A percentile compares a stretch with the other conserved stretches of the same genome.
These are phyloP conservation scores for Orius laevigatus DNA, from an alignment of 1,140 invertebrate genomes.

Conservation along the genomic window DNA sequence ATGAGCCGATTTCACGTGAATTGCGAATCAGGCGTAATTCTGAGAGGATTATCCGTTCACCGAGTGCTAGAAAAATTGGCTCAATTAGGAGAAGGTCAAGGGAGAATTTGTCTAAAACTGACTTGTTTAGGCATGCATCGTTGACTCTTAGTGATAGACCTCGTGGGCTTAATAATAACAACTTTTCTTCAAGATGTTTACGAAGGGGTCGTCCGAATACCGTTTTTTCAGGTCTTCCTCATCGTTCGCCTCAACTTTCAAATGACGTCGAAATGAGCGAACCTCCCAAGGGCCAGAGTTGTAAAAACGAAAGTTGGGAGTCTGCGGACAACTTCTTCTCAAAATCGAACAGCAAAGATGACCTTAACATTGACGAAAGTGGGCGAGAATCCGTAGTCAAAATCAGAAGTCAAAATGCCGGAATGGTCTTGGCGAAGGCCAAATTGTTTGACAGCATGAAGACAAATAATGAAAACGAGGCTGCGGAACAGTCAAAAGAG, in stretches of 20 bases:
- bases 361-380: slow-evolving; percentile 23
- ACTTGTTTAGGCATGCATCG: slow-evolving; percentile 23
- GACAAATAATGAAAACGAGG: background rate
- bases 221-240: slow-evolving; percentile 22
- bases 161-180: slow-evolving; percentile 1
- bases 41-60: slow-evolving; percentile 56
- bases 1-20: slow-evolving; percentile 30
- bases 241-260: slow-evolving; percentile 12
- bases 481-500: too few species aligned
- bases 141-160: slow-evolving; percentile 21
- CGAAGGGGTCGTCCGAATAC: slow-evolving; percentile 25
- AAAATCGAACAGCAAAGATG: slow-evolving; percentile 17
- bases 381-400: slow-evolving; percentile 43
- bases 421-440: slow-evolving; percentile 48
- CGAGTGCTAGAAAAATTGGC: slow-evolving; percentile 63
- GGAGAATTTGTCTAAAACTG: slow-evolving; percentile 27
- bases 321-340: slow-evolving; percentile 27
- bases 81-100: slow-evolving; percentile 47
- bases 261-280: background rate
- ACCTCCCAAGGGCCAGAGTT: background rate
- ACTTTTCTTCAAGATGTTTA: slow-evolving; percentile 14
- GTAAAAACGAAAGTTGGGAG: slow-evolving; percentile 25
- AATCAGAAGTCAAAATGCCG: slow-evolving; percentile 43
- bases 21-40: slow-evolving; percentile 48
- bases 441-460: slow-evolving; percentile 39